Evolutionary conservation across 1,140 invertebrate genomes (phyloP), one percentile per base, ranked within the genome.

Genomic region (Macrobrachium nipponense): DNA sequence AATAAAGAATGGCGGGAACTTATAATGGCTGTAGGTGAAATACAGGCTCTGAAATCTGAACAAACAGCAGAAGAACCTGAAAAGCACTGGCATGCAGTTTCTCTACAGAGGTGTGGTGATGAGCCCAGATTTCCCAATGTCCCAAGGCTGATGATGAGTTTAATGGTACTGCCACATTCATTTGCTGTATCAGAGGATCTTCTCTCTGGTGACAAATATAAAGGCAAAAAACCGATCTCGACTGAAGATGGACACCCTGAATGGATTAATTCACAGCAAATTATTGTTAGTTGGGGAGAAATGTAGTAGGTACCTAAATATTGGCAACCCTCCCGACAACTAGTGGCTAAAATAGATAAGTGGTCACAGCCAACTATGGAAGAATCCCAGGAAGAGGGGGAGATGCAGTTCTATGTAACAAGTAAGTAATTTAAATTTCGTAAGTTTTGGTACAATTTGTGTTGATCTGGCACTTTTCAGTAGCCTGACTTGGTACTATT

Each of bases 191-290:
- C 36, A 80, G n/a, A 64, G 27, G 64, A 80, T 80, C 10, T 80
- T 80, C 78, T 80, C 78, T 36, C 1, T 80, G 60, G 78, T 80
- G 60, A 80, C 10, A n/a, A 80, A 80, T 60, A 72, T 68, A 6
- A 62, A 66, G 59, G 72, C 15, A 51, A 20, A n/a, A 27, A 20
- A n/a, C 12, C 72, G 80, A 27, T 60, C 61, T 15, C 59, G 64
- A 60, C 44, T 82, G 11, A 62, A 81, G 44, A 81, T 18, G 44
- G 11, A 51, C 43, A 70, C 5, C 27, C 64, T 44, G 27, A 62
- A 64, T 43, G 78, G 7, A 12, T 36, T 61, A 8, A 18, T 78
- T 44, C 1, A 27, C 72, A 36, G 44, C 5, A 51, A 51, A 51
- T 6, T 5, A 6, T 10, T 51, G 10, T 51, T 51, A 51, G 5